Percentiles rank a stretch among this genome's conserved stretches.
These are phyloP conservation scores for Pogonus chalceus DNA, from an alignment of 1,140 invertebrate species.

Conservation along the genomic window DNA sequence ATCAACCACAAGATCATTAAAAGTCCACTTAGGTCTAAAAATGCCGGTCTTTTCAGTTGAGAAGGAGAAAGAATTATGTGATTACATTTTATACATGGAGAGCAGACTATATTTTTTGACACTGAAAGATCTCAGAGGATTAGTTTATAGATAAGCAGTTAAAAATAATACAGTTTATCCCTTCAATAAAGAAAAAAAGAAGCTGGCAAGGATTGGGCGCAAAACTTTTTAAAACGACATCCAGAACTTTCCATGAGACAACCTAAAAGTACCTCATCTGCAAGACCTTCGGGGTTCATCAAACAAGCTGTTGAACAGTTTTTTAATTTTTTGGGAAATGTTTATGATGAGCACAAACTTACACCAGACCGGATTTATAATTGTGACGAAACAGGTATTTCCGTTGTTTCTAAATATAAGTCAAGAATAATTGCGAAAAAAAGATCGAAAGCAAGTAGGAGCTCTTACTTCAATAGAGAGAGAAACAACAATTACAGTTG, in stretches of 20 bases:
- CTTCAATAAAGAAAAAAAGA: too few species aligned
- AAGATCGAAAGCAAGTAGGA: conserved; percentile 22
- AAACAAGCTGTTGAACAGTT: conserved; percentile 21
- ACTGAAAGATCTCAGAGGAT: conserved; percentile 7
- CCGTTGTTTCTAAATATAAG: conserved; percentile 31
- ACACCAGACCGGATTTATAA: too few species aligned
- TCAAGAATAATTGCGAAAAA: conserved; percentile 27
- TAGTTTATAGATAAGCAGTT: conserved; percentile 18
- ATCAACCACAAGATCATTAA: too few species aligned
- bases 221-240: too few species aligned
- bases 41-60: conserved; percentile 13
- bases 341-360: too few species aligned
- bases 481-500: conserved; percentile 19
- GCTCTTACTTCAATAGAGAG: conserved; percentile 19
- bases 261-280: neutral
- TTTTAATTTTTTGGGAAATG: conserved; percentile 10
- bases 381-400: conserved; percentile 36
- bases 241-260: too few species aligned
- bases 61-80: conserved; percentile 15
- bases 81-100: conserved; percentile 17
- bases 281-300: conserved; percentile 13
- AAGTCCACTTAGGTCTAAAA: conserved; percentile 12
- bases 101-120: conserved; percentile 14
- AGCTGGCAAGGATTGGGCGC: too few species aligned
- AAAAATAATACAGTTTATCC: conserved; percentile 16